A percentile compares a stretch with the other conserved stretches of the same genome.
Conservation (phyloP, 2,888 invertebrate species). For the Crocallis elinguaria region DNA sequence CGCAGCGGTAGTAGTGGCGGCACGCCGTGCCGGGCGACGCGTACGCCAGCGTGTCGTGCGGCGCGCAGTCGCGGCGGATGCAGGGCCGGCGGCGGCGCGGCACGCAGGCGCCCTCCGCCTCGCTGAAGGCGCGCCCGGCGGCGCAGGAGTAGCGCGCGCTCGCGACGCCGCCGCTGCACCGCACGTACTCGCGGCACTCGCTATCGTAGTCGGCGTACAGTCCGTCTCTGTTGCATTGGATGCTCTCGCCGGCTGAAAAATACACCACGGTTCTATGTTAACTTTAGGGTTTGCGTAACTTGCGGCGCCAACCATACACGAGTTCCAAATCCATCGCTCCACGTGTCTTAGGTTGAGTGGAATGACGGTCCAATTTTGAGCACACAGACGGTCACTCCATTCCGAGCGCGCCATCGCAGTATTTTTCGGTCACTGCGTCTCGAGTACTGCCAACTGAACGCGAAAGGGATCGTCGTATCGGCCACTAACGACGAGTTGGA, state of each 20-base stretch:
- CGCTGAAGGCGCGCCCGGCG: conserved; percentile 72
- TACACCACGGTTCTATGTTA: conserved; percentile 1
- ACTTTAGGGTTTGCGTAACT: not conserved
- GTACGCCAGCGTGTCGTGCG: conserved; percentile 70
- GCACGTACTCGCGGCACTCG: conserved; percentile 75
- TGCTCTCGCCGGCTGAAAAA: conserved; percentile 59
- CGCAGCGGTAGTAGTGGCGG: conserved; percentile 84
- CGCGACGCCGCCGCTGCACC: conserved; percentile 63
- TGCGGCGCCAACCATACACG: too few relatives aligned
- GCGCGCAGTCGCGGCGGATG: conserved; percentile 68
- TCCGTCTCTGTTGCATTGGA: conserved; percentile 69
- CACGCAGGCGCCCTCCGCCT: conserved; percentile 71
- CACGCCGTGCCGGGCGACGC: conserved; percentile 85
- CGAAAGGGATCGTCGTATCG: too few relatives aligned
- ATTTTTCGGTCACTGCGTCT: too few relatives aligned
- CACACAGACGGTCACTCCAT: too few relatives aligned
- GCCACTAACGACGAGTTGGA: too few relatives aligned
- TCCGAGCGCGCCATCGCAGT: too few relatives aligned
- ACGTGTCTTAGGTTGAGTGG: too few relatives aligned
- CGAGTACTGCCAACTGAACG: too few relatives aligned
- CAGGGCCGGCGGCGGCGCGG: conserved; percentile 64
- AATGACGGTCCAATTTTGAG: too few relatives aligned
- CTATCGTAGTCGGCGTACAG: conserved; percentile 74
- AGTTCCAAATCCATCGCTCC: too few relatives aligned
- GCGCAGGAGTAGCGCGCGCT: conserved; percentile 68